phyloP scores from a whole-genome alignment of 2,113 vertebrate species.

The Ophthalmolycus amberensis region DNA sequence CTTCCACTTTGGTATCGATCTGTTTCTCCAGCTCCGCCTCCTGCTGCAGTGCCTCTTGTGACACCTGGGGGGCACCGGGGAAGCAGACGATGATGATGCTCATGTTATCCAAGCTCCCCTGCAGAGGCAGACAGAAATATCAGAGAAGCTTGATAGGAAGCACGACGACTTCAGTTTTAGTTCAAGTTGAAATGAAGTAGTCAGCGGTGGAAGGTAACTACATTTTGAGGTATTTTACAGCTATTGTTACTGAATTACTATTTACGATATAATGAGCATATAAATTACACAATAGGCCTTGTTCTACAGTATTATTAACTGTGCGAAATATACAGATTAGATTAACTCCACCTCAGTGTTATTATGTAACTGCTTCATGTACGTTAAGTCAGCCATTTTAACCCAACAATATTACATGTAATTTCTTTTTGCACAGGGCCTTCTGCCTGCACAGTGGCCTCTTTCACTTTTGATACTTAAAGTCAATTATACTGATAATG shows the following conservation, averaged over 20 bases:
- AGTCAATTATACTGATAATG: background rate
- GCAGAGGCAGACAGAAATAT: conserved; percentile 52
- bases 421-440: background rate
- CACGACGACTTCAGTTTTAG: background rate
- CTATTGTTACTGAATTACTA: background rate
- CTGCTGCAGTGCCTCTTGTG: conserved; percentile 80
- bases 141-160: background rate
- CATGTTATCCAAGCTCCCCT: conserved; percentile 89
- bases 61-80: conserved; percentile 82
- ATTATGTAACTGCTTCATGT: background rate
- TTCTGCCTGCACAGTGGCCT: too few relatives aligned
- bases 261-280: background rate
- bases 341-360: background rate
- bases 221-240: background rate
- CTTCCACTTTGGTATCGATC: conserved; percentile 84
- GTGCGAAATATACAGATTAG: background rate
- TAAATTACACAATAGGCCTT: background rate
- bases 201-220: background rate
- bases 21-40: conserved; percentile 80
- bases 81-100: conserved; percentile 88
- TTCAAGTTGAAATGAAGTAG: background rate
- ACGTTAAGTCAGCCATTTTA: background rate
- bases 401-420: background rate
- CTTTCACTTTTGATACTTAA: background rate
- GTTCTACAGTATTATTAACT: background rate